Base-by-base conservation (phyloP, 2,797 vertebrate species). In the Macropodus opercularis region DNA sequence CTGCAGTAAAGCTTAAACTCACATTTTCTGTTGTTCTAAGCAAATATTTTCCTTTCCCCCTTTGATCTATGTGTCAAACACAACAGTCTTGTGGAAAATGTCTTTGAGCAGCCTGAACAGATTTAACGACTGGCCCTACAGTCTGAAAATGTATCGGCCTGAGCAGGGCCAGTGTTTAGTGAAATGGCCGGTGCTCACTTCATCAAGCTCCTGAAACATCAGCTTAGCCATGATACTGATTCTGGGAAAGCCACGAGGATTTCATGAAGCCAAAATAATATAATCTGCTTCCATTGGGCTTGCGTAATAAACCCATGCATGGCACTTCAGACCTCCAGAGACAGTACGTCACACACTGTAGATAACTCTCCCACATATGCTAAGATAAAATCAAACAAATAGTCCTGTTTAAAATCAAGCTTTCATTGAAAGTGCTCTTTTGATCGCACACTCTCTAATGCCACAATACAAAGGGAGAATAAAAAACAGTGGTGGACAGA, bases 221-320 rank as follows among this genome's bases (percentile, higher is more conserved):
- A 53, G 79, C 66, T 85, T 77, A 77, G 63, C 48, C 29, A 32
- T 65, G 66, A 75, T 61, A 52, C 72, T 40, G 74, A 81, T 84
- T 77, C 80, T 47, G 58, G 65, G 47, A 68, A 63, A 61, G 63
- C 62, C 26, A 47, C 38, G 58, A 54, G 65, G 75, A 84, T 82
- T 75, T 77, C 26, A 77, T 44, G 47, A 74, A 67, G 55, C 72
- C 55, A 67, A 70, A 61, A 40, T 6, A 69, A 60, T 75, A 64
- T 71, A 78, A 87, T 80, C 76, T 75, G 49, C 41, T 55, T 64
- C 53, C 39, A 46, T 58, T 52, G 47, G 8, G 61, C 42, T 57
- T 39, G 38, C 43, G 50, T 47, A 29, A 59, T 54, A 55, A 63
- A 61, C 50, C 55, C 61, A 50, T 18, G 31, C 36, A 17, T 39